Percentiles rank a stretch among this genome's conserved stretches.
phyloP scores from a whole-genome alignment of 2,113 vertebrate genomes.

The Rhinolophus ferrumequinum region DNA sequence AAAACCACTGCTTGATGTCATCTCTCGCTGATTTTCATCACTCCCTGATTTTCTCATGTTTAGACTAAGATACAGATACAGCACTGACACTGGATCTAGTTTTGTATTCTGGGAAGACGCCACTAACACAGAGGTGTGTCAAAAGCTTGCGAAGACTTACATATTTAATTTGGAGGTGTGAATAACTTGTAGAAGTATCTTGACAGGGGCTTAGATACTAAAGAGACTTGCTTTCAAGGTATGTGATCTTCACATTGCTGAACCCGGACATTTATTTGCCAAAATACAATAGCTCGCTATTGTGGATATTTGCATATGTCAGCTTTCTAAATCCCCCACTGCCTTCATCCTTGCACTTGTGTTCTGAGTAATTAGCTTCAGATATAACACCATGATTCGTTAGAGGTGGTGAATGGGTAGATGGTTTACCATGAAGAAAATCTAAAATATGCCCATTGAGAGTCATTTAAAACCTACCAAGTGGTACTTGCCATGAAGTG shows the following conservation, averaged over 20 bases:
- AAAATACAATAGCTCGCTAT: background rate
- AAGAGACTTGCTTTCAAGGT: background rate
- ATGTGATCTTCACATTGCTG: background rate
- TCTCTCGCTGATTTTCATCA: background rate
- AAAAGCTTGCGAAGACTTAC: background rate
- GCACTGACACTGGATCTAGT: fast-evolving
- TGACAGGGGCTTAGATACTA: background rate
- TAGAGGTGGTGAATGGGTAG: background rate
- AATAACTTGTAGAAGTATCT: background rate
- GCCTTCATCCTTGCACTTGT: background rate
- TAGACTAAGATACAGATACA: fast-evolving
- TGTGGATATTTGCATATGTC: background rate
- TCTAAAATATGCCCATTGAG: background rate
- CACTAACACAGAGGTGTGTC: background rate
- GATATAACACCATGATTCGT: background rate
- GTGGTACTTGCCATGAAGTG: slow-evolving; percentile 26
- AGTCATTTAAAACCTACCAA: slow-evolving; percentile 32
- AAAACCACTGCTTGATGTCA: background rate
- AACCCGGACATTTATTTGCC: background rate
- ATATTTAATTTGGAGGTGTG: background rate
- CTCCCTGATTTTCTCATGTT: background rate
- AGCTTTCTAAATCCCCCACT: background rate
- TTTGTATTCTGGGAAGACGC: background rate
- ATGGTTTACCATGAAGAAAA: slow-evolving; percentile 33
- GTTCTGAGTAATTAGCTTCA: background rate